Evolutionary conservation across 2,888 invertebrate species (phyloP).

Genomic region (Drosophila neonasuta): DNA sequence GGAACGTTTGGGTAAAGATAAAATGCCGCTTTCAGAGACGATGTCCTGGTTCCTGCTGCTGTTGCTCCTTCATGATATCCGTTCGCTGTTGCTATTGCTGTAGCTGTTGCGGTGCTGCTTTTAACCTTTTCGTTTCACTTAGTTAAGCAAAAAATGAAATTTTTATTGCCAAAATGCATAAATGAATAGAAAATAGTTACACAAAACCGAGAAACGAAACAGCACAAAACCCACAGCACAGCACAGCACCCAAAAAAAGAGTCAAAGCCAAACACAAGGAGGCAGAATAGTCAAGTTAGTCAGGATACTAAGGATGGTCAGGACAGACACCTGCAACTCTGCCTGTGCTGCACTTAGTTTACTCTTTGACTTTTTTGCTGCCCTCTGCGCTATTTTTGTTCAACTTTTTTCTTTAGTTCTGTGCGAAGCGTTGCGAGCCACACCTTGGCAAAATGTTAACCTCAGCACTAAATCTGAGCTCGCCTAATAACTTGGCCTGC

Average conservation of each 20-base stretch:
- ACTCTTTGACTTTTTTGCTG: slow-evolving; percentile 53
- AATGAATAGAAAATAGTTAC: slow-evolving; percentile 77
- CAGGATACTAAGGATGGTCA: slow-evolving; percentile 8
- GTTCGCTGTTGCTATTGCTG: slow-evolving; percentile 31
- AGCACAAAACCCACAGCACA: slow-evolving; percentile 32
- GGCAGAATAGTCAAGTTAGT: slow-evolving; percentile 2
- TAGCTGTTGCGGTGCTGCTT: slow-evolving; percentile 46
- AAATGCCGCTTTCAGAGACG: slow-evolving; percentile 56
- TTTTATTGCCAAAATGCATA: slow-evolving; percentile 77
- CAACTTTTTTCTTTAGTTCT: neutral
- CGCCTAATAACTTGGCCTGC: slow-evolving; percentile 49
- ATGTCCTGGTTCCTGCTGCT: slow-evolving; percentile 22
- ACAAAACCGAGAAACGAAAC: slow-evolving; percentile 41
- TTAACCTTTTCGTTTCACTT: slow-evolving; percentile 77
- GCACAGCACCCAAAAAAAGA: neutral
- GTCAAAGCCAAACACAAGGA: slow-evolving; percentile 6
- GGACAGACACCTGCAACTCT: slow-evolving; percentile 22
- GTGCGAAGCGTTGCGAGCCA: slow-evolving; percentile 17
- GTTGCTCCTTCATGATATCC: slow-evolving; percentile 40
- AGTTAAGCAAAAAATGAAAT: slow-evolving; percentile 76
- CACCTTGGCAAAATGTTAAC: slow-evolving; percentile 53
- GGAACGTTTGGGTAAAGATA: slow-evolving; percentile 58
- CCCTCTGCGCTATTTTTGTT: slow-evolving; percentile 35
- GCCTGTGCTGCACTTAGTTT: slow-evolving; percentile 38
- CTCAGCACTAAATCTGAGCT: slow-evolving; percentile 55